Conservation (phyloP, 1,140 invertebrate genomes). For the Drosophila takahashii region DNA sequence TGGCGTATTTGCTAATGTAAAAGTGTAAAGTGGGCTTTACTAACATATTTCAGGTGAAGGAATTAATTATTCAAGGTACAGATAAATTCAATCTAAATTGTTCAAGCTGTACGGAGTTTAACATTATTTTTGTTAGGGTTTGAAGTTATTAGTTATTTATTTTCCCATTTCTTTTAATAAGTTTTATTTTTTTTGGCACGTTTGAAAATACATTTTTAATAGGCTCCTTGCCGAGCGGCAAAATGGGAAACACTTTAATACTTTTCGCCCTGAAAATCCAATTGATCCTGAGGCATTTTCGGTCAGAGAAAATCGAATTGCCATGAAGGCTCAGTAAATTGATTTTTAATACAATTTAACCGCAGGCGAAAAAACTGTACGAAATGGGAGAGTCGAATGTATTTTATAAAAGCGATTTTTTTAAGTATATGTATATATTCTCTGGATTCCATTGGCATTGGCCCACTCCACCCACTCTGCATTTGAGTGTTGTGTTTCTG, state of each 20-base stretch:
- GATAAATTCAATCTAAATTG: background rate
- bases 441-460: conserved; percentile 11
- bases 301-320: conserved; percentile 37
- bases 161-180: background rate
- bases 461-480: conserved; percentile 9
- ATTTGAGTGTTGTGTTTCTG: conserved; percentile 62
- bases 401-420: conserved; percentile 33
- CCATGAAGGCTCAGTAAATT: conserved; percentile 44
- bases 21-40: background rate
- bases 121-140: background rate
- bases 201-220: conserved; percentile 19
- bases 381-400: conserved; percentile 30
- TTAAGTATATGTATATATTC: conserved; percentile 28
- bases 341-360: conserved; percentile 57
- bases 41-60: background rate
- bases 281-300: conserved; percentile 31
- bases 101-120: background rate
- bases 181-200: conserved; percentile 7
- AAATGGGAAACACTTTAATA: conserved; percentile 11
- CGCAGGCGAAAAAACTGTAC: conserved; percentile 35
- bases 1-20: background rate
- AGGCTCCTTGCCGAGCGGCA: conserved; percentile 5
- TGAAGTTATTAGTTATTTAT: background rate
- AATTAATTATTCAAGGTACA: conserved; percentile 14
- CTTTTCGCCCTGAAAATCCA: conserved; percentile 15